Conservation (phyloP, 2,113 vertebrate genomes). For the Odocoileus virginianus region DNA sequence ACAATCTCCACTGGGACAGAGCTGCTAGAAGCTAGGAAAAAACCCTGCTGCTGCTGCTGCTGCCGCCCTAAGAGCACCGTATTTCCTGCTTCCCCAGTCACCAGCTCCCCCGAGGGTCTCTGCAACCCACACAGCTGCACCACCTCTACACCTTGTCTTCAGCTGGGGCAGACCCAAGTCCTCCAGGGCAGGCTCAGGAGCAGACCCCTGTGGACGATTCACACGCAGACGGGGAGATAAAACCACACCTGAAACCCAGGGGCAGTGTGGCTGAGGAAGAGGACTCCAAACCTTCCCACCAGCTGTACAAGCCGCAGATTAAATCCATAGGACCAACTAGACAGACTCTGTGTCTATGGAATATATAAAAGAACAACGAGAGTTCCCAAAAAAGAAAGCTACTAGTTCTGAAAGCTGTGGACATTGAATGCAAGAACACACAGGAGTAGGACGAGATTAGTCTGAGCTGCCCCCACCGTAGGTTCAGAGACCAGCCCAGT, state of each 20-base stretch:
- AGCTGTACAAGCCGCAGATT: neutral
- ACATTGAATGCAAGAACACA: neutral
- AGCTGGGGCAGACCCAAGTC: neutral
- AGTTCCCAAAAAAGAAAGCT: neutral
- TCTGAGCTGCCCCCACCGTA: neutral
- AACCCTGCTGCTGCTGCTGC: no score
- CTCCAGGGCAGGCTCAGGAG: neutral
- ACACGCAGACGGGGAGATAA: neutral
- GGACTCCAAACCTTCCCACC: neutral
- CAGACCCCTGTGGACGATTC: neutral
- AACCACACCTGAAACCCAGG: neutral
- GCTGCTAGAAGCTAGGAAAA: neutral
- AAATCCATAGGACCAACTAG: neutral
- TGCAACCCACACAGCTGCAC: neutral
- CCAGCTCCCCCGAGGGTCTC: neutral
- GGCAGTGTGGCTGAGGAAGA: neutral
- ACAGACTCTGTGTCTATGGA: neutral
- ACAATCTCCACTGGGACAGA: neutral
- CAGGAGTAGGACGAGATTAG: neutral
- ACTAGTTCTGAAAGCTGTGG: neutral
- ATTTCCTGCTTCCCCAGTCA: neutral
- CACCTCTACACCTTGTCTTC: neutral
- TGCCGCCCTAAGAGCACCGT: accelerated
- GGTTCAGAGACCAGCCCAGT: neutral
- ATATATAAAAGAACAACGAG: neutral